A percentile compares a stretch with the other conserved stretches of the same genome.
These are phyloP conservation scores for Sialia sialis DNA, from an alignment of 2,113 vertebrate species.

Conservation along the genomic window DNA sequence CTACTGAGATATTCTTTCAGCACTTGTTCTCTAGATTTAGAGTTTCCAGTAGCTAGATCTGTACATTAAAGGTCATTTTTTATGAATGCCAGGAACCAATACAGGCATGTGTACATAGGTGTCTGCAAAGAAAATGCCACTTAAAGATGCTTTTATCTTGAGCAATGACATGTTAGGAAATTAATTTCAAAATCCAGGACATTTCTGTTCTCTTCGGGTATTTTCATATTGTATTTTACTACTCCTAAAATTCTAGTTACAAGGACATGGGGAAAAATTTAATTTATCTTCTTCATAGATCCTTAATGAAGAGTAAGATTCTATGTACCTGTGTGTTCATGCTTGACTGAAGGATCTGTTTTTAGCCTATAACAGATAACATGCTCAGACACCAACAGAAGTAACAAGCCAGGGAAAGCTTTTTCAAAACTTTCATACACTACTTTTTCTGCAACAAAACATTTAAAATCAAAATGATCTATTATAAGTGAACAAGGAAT, in stretches of 20 bases:
- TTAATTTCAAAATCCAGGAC: background rate
- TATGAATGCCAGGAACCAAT: background rate
- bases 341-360: background rate
- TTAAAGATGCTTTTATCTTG: background rate
- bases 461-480: background rate
- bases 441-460: background rate
- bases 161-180: background rate
- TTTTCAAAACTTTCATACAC: background rate
- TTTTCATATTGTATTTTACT: background rate
- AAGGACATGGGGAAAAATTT: background rate
- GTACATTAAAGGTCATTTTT: conserved; percentile 43
- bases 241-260: background rate
- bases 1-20: background rate
- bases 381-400: background rate
- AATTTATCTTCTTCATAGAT: background rate
- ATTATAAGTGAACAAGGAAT: background rate
- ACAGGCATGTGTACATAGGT: background rate
- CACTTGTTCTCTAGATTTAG: background rate
- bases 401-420: background rate
- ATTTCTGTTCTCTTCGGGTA: background rate
- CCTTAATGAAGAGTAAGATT: background rate
- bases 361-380: background rate
- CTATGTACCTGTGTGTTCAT: background rate
- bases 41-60: background rate
- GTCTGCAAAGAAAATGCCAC: conserved; percentile 16